These are phyloP conservation scores for Oceanodroma leucorhoa DNA, from an alignment of 2,797 vertebrate genomes.

Conservation along the genomic window DNA sequence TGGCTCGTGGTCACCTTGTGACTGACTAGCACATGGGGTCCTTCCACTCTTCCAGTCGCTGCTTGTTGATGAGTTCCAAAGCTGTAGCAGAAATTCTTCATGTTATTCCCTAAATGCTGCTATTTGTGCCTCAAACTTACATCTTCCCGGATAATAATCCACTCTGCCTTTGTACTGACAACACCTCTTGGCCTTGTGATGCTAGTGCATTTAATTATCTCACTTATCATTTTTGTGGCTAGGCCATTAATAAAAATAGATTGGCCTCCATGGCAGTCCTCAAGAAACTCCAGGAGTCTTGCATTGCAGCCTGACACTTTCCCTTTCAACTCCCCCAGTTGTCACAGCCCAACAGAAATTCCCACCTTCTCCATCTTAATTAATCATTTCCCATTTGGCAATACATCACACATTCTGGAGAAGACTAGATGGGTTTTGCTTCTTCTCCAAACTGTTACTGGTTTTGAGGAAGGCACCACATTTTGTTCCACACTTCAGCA, in stretches of 20 bases:
- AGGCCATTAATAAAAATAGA: neutral
- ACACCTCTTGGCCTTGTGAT: neutral
- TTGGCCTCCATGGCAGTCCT: neutral
- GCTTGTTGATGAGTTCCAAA: neutral
- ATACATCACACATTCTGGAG: neutral
- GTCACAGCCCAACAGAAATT: neutral
- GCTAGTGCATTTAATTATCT: neutral
- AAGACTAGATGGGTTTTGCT: neutral
- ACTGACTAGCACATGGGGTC: neutral
- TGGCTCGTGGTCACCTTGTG: neutral
- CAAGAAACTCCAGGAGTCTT: neutral
- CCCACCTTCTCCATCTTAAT: neutral
- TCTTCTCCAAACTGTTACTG: neutral
- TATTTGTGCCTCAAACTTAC: neutral
- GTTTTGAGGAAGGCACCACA: neutral
- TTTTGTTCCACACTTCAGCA: neutral
- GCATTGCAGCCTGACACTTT: neutral
- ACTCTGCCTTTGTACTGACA: neutral
- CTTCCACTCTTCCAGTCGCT: neutral
- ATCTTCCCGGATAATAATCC: neutral
- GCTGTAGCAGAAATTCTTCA: neutral
- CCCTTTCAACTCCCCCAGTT: neutral
- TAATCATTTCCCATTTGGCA: neutral
- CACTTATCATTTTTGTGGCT: neutral
- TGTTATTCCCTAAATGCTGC: neutral